Percentiles rank a stretch among this genome's conserved stretches.
phyloP scores from a whole-genome alignment of 1,140 invertebrate species.

The Cyclina sinensis region DNA sequence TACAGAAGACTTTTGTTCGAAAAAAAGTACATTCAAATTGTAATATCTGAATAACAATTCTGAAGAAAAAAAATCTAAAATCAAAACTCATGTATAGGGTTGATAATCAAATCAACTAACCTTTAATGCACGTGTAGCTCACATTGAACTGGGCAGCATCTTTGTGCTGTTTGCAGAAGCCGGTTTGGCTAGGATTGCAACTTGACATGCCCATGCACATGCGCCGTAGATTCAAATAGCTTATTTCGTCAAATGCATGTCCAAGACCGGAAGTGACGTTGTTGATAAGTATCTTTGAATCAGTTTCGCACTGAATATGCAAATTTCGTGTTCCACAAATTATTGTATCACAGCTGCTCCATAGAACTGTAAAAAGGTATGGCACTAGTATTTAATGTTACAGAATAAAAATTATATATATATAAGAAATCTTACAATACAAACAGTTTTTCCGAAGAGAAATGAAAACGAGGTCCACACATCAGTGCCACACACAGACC shows the following conservation, averaged over 20 bases:
- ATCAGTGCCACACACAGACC: no score
- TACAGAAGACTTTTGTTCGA: no score
- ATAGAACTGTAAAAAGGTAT: slow-evolving; percentile 43
- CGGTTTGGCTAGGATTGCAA: slow-evolving; percentile 24
- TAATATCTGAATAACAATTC: no score
- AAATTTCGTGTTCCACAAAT: slow-evolving; percentile 2
- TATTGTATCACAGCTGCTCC: slow-evolving; percentile 43
- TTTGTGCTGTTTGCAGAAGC: slow-evolving; percentile 17
- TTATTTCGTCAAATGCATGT: background rate
- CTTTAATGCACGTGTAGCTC: slow-evolving; percentile 43
- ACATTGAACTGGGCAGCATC: slow-evolving; percentile 29
- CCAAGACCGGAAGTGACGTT: slow-evolving; percentile 55
- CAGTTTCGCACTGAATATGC: slow-evolving; percentile 19
- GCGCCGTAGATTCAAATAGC: slow-evolving; percentile 34
- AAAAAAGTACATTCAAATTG: no score
- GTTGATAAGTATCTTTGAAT: slow-evolving; percentile 34
- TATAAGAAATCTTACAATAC: no score
- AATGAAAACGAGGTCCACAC: no score
- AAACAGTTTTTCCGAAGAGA: no score
- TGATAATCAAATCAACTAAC: background rate
- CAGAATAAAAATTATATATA: no score
- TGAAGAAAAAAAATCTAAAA: no score
- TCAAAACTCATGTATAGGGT: no score
- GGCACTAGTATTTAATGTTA: no score
- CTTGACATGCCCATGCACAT: slow-evolving; percentile 39